Evolutionary conservation across 2,888 invertebrate species (phyloP).

Genomic region (Clepsis dumicolana): DNA sequence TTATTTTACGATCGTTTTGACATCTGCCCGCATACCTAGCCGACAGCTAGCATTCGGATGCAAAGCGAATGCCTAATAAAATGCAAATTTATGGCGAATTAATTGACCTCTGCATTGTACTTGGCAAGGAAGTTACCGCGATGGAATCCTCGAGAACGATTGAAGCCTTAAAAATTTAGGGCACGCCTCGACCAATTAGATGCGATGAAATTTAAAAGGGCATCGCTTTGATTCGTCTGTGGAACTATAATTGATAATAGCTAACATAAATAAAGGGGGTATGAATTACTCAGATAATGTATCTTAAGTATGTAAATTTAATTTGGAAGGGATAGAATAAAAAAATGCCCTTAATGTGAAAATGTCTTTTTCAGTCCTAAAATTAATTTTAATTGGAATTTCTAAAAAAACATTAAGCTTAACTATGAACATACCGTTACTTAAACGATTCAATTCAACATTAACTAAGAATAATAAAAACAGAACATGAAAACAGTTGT

Average conservation of each 20-base stretch:
- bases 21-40: neutral
- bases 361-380: neutral
- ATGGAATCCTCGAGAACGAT: neutral
- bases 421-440: neutral
- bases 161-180: constrained; percentile 8
- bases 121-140: constrained; percentile 13
- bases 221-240: neutral
- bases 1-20: constrained; percentile 3
- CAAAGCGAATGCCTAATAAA: constrained; percentile 18
- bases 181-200: constrained; percentile 15
- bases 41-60: constrained; percentile 9
- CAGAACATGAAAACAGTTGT: constrained; percentile 1
- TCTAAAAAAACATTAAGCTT: neutral
- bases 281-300: no score
- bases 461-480: neutral
- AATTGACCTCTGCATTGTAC: constrained; percentile 26
- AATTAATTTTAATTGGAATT: neutral
- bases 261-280: neutral
- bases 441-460: neutral
- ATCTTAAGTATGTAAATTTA: neutral
- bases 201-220: constrained; percentile 12
- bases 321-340: neutral
- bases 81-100: constrained; percentile 31
- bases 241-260: neutral
- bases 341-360: neutral